Conservation (phyloP, 1,140 invertebrate species). For the Leptestheria dahalacensis region DNA sequence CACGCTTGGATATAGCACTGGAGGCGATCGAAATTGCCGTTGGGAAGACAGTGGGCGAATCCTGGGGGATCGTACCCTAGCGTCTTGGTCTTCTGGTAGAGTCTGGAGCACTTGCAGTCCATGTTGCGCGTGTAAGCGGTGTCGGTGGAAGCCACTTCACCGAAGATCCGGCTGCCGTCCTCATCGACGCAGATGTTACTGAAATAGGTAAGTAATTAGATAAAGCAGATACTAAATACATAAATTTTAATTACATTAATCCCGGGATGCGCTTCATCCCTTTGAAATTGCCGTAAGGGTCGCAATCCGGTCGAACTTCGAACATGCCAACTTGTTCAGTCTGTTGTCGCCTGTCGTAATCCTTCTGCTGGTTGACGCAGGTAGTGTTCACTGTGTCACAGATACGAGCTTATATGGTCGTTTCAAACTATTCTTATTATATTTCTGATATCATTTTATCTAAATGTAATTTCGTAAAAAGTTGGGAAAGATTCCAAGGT, state of each 20-base stretch:
- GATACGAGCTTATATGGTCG: neutral
- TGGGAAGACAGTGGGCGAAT: conserved; percentile 4
- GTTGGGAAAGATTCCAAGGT: too few relatives aligned
- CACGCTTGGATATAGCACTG: conserved; percentile 4
- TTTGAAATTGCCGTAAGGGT: neutral
- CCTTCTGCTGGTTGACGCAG: neutral
- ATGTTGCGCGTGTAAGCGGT: neutral
- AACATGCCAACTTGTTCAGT: neutral
- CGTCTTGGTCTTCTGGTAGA: conserved; percentile 3
- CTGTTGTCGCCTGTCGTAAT: neutral
- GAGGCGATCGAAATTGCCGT: conserved; percentile 7
- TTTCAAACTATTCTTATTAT: neutral
- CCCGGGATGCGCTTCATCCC: neutral
- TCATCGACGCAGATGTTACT: neutral
- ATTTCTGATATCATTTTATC: neutral
- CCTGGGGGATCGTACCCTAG: neutral
- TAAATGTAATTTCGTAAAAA: neutral
- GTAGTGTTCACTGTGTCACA: neutral
- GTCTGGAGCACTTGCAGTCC: neutral
- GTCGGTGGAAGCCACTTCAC: conserved; percentile 4
- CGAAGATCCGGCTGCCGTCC: neutral
- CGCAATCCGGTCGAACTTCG: neutral
- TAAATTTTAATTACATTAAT: conserved; percentile 6
- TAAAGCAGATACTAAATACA: neutral
- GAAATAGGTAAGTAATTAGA: neutral